Evolutionary conservation across 2,888 invertebrate genomes (phyloP).

Genomic region (Idaea straminata): DNA sequence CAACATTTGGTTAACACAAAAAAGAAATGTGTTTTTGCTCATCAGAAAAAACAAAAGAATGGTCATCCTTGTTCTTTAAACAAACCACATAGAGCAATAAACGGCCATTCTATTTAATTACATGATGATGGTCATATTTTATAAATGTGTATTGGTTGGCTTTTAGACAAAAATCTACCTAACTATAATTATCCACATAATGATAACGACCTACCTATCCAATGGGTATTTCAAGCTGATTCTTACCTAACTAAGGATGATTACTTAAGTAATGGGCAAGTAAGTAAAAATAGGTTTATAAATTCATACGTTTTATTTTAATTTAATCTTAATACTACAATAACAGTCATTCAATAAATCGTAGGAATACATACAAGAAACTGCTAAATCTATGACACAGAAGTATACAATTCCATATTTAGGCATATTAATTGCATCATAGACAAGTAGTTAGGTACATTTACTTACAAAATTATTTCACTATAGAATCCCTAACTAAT

Average conservation of each 20-base stretch:
- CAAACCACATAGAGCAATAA: constrained; percentile 40
- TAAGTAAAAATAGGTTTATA: constrained; percentile 34
- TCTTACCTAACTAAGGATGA: constrained; percentile 5
- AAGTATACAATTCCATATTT: not conserved
- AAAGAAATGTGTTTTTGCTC: constrained; percentile 36
- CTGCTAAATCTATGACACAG: constrained; percentile 39
- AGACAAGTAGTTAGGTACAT: constrained; percentile 35
- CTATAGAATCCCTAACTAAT: constrained; percentile 67
- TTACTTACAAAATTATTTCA: constrained; percentile 54
- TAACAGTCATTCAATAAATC: constrained; percentile 61
- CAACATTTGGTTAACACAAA: constrained; percentile 47
- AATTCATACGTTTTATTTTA: constrained; percentile 49
- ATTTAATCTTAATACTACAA: constrained; percentile 54
- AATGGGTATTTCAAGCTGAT: constrained; percentile 16
- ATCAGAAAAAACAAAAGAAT: constrained; percentile 49
- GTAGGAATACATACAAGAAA: constrained; percentile 45
- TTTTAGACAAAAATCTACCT: not conserved
- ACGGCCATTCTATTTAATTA: constrained; percentile 10
- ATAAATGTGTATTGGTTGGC: constrained; percentile 5
- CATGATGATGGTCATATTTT: constrained; percentile 14
- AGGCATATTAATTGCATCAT: constrained; percentile 25
- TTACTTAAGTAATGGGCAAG: constrained; percentile 11
- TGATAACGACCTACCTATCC: not conserved
- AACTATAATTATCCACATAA: not conserved
- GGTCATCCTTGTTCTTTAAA: constrained; percentile 46